Percentiles rank a stretch among this genome's conserved stretches.
phyloP scores from a whole-genome alignment of 2,888 invertebrate genomes.

The Lycophotia porphyrea region DNA sequence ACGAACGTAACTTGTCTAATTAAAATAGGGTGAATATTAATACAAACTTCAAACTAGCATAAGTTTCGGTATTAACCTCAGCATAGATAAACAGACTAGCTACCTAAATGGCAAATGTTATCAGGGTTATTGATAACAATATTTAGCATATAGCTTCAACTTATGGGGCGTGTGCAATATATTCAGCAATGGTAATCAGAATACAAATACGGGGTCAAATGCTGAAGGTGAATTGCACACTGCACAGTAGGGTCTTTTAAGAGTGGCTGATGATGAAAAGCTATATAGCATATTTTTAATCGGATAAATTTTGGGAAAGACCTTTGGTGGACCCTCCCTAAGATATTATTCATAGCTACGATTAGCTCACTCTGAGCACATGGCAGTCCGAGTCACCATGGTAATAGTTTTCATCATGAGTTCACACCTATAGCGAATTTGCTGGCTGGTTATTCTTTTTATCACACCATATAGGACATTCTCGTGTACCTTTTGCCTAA shows the following conservation, averaged over 20 bases:
- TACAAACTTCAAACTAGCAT: constrained; percentile 17
- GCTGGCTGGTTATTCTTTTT: not conserved
- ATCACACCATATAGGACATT: not conserved
- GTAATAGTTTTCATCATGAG: not conserved
- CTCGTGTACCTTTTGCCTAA: not conserved
- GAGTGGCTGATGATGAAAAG: not conserved
- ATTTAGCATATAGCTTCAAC: constrained; percentile 8
- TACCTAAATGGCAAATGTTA: constrained; percentile 58
- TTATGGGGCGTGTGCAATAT: constrained; percentile 39
- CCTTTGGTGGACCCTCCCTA: too few relatives aligned
- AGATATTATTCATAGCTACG: not conserved
- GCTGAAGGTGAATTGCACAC: not conserved
- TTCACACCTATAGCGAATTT: not conserved
- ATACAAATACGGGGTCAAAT: not conserved
- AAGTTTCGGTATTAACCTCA: constrained; percentile 41
- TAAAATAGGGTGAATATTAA: constrained; percentile 44
- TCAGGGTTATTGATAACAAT: constrained; percentile 46
- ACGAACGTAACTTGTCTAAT: constrained; percentile 23
- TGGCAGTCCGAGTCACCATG: not conserved
- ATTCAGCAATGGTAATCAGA: constrained; percentile 12
- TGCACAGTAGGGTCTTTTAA: not conserved
- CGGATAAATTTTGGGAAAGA: not conserved
- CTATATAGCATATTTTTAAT: not conserved
- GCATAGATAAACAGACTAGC: constrained; percentile 27
- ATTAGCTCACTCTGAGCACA: not conserved